phyloP scores from a whole-genome alignment of 2,797 vertebrate species.

The Neostethus bicornis region DNA sequence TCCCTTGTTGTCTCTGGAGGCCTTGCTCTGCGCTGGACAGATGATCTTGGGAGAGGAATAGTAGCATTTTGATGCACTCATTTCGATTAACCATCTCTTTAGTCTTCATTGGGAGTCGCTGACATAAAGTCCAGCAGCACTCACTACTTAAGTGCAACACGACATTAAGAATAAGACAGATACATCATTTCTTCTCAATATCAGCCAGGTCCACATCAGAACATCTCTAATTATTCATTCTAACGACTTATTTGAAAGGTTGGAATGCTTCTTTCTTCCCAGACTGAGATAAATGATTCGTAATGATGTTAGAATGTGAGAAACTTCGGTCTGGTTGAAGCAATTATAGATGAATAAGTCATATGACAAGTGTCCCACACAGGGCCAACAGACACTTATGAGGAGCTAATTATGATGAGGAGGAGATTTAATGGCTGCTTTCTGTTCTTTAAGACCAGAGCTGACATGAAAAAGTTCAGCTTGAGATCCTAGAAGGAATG shows the following conservation, averaged over 20 bases:
- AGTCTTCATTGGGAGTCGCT: conserved; percentile 31
- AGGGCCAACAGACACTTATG: conserved; percentile 63
- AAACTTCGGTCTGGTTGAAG: conserved; percentile 52
- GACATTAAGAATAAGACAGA: conserved; percentile 33
- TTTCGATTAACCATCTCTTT: conserved; percentile 59
- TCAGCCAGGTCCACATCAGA: conserved; percentile 39
- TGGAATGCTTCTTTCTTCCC: conserved; percentile 36
- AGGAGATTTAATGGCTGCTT: conserved; percentile 61
- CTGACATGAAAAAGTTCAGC: conserved; percentile 37
- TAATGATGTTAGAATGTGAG: conserved; percentile 68
- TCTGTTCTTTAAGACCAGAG: conserved; percentile 29
- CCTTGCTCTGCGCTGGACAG: neutral
- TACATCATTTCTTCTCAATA: conserved; percentile 15
- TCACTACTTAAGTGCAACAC: conserved; percentile 16
- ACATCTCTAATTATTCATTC: conserved; percentile 51
- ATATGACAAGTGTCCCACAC: conserved; percentile 58
- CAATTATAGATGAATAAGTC: conserved; percentile 70
- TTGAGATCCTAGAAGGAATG: conserved; percentile 31
- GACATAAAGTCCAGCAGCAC: conserved; percentile 19
- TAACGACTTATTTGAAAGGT: conserved; percentile 51
- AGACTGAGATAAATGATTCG: conserved; percentile 51
- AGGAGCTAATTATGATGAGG: conserved; percentile 67
- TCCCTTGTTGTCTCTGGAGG: conserved; percentile 11
- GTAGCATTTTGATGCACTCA: conserved; percentile 25
- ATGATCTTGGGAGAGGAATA: conserved; percentile 2